Conservation (phyloP, 1,140 invertebrate species). For the Probaryconus sp. region DNA sequence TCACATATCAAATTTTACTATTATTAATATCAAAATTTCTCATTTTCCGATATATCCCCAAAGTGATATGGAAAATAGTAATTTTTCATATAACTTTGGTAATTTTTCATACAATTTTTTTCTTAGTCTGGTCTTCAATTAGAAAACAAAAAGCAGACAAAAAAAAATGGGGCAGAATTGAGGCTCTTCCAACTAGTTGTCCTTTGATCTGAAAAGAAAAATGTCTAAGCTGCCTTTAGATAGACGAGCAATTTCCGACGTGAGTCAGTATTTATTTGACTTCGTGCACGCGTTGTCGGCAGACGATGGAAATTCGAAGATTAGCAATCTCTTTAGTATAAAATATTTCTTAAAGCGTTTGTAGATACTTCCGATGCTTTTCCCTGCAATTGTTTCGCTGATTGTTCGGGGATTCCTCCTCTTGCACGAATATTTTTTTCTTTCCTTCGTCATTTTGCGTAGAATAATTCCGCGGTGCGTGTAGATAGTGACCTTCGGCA, state of each 20-base stretch:
- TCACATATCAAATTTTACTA: no score
- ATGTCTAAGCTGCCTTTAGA: constrained; percentile 62
- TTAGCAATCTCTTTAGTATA: constrained; percentile 14
- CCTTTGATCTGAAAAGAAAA: constrained; percentile 56
- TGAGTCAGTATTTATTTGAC: constrained; percentile 65
- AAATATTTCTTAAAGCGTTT: constrained; percentile 31
- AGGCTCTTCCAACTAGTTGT: constrained; percentile 4
- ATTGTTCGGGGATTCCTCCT: constrained; percentile 29
- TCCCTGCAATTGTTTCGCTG: constrained; percentile 33
- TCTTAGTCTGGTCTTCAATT: neutral
- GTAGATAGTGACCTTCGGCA: constrained; percentile 61
- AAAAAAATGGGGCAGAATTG: no score
- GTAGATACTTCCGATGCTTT: constrained; percentile 58
- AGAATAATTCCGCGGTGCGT: constrained; percentile 43
- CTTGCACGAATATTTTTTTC: constrained; percentile 53
- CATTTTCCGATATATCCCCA: no score
- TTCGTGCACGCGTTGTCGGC: constrained; percentile 38
- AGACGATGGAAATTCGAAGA: constrained; percentile 60
- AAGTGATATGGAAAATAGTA: no score
- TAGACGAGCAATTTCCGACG: constrained; percentile 65
- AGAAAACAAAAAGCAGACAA: neutral
- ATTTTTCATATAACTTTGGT: no score
- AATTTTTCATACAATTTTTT: no score
- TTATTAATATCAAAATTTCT: no score
- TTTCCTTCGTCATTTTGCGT: constrained; percentile 53